Conservation (phyloP, 2,888 invertebrate species). For the Drosophila yooni region DNA sequence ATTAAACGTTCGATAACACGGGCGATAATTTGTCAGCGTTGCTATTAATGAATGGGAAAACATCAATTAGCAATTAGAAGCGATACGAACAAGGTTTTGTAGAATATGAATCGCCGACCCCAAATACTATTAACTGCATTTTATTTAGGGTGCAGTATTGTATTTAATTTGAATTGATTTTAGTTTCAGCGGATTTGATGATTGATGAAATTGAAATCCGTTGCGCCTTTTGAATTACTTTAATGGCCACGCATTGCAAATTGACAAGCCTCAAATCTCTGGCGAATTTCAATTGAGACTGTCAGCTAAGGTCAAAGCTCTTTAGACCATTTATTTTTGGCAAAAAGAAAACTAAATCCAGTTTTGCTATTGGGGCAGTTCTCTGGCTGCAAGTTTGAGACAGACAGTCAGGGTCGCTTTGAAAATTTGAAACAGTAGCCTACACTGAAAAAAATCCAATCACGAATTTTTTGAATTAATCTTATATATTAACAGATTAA, state of each 20-base stretch:
- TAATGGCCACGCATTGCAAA: slow-evolving; percentile 23
- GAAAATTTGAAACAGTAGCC: slow-evolving; percentile 53
- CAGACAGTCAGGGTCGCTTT: slow-evolving; percentile 42
- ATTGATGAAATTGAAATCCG: slow-evolving; percentile 52
- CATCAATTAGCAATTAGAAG: slow-evolving; percentile 73
- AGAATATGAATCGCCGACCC: slow-evolving; percentile 27
- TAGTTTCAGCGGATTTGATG: slow-evolving; percentile 28
- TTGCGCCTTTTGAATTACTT: slow-evolving; percentile 26
- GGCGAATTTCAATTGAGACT: slow-evolving; percentile 16
- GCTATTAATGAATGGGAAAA: slow-evolving; percentile 55
- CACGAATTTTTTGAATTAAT: too few relatives aligned
- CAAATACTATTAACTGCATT: slow-evolving; percentile 52
- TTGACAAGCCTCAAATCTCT: slow-evolving; percentile 34
- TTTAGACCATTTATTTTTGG: slow-evolving; percentile 9
- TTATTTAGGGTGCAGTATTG: slow-evolving; percentile 52
- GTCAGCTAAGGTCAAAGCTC: slow-evolving; percentile 58
- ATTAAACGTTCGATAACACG: slow-evolving; percentile 68
- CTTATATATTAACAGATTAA: too few relatives aligned
- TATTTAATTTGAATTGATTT: slow-evolving; percentile 2
- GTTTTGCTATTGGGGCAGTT: slow-evolving; percentile 37
- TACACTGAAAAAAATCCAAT: slow-evolving; percentile 15
- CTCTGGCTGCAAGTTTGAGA: slow-evolving; percentile 28
- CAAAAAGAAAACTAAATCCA: slow-evolving; percentile 43
- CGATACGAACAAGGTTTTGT: slow-evolving; percentile 60
- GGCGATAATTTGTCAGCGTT: slow-evolving; percentile 67